Conservation (phyloP, 2,888 invertebrate genomes). For the Bimastos eiseni region DNA sequence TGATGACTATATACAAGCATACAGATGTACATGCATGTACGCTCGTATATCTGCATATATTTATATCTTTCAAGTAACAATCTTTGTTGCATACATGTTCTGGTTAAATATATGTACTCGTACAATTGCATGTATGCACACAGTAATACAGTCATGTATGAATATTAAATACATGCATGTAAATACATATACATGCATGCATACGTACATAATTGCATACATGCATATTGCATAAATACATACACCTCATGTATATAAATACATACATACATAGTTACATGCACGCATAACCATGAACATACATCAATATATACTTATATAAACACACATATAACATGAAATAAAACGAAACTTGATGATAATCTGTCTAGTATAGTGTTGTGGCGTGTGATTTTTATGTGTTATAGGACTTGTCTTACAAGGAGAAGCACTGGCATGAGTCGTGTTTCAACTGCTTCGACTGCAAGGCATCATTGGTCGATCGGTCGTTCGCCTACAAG, state of each 20-base stretch:
- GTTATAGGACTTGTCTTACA: conserved; percentile 22
- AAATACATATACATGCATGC: too few relatives aligned
- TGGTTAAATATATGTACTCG: too few relatives aligned
- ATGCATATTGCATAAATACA: not conserved
- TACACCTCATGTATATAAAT: too few relatives aligned
- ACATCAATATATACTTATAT: too few relatives aligned
- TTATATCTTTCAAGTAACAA: too few relatives aligned
- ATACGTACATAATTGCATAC: not conserved
- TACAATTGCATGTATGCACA: too few relatives aligned
- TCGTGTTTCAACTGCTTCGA: conserved; percentile 87
- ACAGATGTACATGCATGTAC: too few relatives aligned
- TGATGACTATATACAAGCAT: too few relatives aligned
- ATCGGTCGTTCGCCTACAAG: conserved; percentile 99
- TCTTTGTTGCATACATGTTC: too few relatives aligned
- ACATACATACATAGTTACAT: not conserved
- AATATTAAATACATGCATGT: not conserved
- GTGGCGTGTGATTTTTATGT: not conserved
- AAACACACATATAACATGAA: not conserved
- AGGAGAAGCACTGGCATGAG: conserved; percentile 36
- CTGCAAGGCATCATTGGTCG: conserved; percentile 95
- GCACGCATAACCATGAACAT: too few relatives aligned
- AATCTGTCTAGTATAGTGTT: conserved; percentile 22
- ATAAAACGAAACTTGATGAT: conserved; percentile 38
- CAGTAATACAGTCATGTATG: too few relatives aligned
- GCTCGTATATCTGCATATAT: too few relatives aligned